Base-by-base conservation (phyloP, 2,113 vertebrate genomes). In the Sinocyclocheilus anshuiensis region DNA sequence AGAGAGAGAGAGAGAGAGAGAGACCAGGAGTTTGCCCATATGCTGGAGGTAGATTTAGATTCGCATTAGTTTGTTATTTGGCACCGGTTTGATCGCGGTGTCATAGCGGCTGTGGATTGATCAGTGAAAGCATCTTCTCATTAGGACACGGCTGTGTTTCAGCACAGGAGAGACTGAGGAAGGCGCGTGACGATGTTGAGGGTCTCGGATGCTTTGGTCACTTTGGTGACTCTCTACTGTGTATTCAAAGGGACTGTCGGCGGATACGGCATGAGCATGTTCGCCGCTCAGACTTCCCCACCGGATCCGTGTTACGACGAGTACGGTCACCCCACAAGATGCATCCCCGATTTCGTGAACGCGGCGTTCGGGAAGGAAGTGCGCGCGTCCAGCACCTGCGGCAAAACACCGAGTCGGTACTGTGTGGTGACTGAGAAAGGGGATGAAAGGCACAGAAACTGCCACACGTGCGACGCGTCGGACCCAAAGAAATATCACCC, bases 261-360 rank as follows among this genome's bases (percentile, higher is more conserved):
- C n/a, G 96, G 95, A 71, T 95, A 95, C 91, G 96, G 96, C 84
- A 95, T 96, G 90, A 95, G 94, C 92, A 95, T 97, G 97, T 99
- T 99, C 97, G 95, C 97, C 4, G 97, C 96, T 89, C 98, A 98
- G 92, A 96, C 95, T 16, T 96, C 97, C 4, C 97, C 97, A 81
- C 97, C 98, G 57, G 98, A 98, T 88, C 98, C 98, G 24, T 99
- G 98, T 93, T 97, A 98, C 91, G 97, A 99, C 90, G 98, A 98
- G 93, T 96, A 96, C 93, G 97, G 97, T 71, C 95, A 96, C 92
- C 96, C 98, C 81, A 95, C 97, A 83, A 96, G 98, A 91, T 99
- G 98, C 95, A 99, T 99, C 94, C 98, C 98, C 24, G 98, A 99
- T 88, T 99, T 99, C 90, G 98, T 99, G 78, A 99, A 99, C 94